phyloP scores from a whole-genome alignment of 2,113 vertebrate genomes.

The Sitta europaea region DNA sequence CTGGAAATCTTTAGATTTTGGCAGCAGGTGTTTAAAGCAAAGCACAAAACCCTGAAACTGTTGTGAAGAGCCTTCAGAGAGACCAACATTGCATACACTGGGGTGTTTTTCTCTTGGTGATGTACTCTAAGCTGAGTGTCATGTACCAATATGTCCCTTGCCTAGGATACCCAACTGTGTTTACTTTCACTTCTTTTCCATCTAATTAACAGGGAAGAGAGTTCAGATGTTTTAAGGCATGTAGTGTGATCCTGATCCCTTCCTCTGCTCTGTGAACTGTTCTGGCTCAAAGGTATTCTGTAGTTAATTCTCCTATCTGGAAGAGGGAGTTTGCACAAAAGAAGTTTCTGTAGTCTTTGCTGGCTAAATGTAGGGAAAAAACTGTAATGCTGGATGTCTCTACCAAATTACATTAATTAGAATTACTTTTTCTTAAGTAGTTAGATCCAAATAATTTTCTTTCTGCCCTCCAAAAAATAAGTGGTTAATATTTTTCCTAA shows the following conservation, averaged over 20 bases:
- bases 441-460: not conserved
- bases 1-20: not conserved
- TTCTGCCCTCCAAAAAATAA: not conserved
- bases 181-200: not conserved
- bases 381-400: not conserved
- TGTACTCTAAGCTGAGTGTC: not conserved
- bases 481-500: not conserved
- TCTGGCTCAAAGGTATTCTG: not conserved
- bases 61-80: not conserved
- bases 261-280: not conserved
- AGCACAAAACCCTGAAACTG: not conserved
- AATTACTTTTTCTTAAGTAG: not conserved
- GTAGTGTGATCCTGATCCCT: not conserved
- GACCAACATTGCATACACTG: fast-evolving
- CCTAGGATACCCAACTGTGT: not conserved
- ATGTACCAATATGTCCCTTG: not conserved
- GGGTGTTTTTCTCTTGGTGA: not conserved
- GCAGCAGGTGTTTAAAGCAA: not conserved
- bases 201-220: not conserved
- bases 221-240: not conserved
- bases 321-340: not conserved
- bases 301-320: not conserved
- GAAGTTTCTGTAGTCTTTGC: not conserved
- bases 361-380: not conserved
- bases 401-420: not conserved